phyloP scores from a whole-genome alignment of 2,113 vertebrate genomes.

The Cepphus grylle region DNA sequence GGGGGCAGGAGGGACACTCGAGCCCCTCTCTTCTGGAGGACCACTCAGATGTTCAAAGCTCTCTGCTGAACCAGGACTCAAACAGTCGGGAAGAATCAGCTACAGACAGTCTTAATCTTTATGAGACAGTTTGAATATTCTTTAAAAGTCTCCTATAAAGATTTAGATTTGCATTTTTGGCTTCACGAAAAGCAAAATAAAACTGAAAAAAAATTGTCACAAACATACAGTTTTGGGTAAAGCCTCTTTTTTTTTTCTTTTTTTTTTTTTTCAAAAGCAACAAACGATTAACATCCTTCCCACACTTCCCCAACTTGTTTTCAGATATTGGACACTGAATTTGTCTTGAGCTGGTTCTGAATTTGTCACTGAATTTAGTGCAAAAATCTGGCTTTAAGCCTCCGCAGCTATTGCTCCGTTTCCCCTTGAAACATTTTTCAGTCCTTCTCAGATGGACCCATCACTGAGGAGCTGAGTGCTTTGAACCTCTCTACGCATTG shows the following conservation, averaged over 20 bases:
- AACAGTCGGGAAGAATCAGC: not conserved
- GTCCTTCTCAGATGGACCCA: not conserved
- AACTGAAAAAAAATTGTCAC: not conserved
- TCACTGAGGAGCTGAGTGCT: not conserved
- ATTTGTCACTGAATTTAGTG: not conserved
- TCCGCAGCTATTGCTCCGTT: not conserved
- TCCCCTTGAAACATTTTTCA: not conserved
- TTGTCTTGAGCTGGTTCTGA: not conserved
- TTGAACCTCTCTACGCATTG: not conserved
- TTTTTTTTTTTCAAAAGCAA: not conserved
- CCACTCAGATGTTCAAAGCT: not conserved
- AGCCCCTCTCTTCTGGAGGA: not conserved
- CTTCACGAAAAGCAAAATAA: not conserved
- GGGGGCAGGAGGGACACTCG: not conserved
- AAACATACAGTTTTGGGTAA: not conserved
- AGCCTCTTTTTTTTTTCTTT: not conserved
- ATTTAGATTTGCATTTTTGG: not conserved
- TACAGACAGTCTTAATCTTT: not conserved
- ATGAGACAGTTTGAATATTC: not conserved
- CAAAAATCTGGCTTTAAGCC: not conserved
- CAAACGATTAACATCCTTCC: not conserved
- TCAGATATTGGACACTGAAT: not conserved
- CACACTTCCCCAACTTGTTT: not conserved
- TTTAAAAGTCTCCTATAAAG: not conserved
- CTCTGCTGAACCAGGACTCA: not conserved